Conservation (phyloP, 2,113 vertebrate genomes). For the Chionomys nivalis region DNA sequence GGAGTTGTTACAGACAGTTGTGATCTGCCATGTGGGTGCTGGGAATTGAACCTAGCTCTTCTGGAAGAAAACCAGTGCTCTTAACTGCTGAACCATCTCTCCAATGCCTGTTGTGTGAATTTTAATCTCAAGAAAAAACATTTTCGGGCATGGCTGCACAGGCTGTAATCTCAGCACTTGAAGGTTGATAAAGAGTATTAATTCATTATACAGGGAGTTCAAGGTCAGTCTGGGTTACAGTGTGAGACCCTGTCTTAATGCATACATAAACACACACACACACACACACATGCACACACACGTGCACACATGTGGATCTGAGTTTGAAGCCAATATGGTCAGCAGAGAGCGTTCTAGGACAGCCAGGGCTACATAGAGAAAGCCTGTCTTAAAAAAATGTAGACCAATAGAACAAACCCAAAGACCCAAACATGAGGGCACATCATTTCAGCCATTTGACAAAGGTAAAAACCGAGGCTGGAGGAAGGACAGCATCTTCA, state of each 20-base stretch:
- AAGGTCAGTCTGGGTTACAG: background rate
- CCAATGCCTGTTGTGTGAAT: background rate
- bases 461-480: background rate
- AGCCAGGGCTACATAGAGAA: background rate
- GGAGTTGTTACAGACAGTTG: too few relatives aligned
- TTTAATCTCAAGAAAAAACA: background rate
- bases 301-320: background rate
- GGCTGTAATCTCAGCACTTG: background rate
- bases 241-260: background rate
- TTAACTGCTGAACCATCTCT: too few relatives aligned
- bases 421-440: background rate
- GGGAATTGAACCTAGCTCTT: too few relatives aligned
- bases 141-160: background rate
- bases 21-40: too few relatives aligned
- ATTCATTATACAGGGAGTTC: background rate
- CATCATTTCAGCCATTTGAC: background rate
- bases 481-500: background rate
- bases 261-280: background rate
- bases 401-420: background rate
- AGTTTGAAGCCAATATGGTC: background rate
- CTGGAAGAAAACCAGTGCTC: too few relatives aligned
- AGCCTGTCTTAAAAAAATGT: background rate
- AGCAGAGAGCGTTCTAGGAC: background rate
- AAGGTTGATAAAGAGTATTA: background rate
- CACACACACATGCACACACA: background rate